phyloP scores from a whole-genome alignment of 2,797 vertebrate species.

The Sebastes paucispinis region DNA sequence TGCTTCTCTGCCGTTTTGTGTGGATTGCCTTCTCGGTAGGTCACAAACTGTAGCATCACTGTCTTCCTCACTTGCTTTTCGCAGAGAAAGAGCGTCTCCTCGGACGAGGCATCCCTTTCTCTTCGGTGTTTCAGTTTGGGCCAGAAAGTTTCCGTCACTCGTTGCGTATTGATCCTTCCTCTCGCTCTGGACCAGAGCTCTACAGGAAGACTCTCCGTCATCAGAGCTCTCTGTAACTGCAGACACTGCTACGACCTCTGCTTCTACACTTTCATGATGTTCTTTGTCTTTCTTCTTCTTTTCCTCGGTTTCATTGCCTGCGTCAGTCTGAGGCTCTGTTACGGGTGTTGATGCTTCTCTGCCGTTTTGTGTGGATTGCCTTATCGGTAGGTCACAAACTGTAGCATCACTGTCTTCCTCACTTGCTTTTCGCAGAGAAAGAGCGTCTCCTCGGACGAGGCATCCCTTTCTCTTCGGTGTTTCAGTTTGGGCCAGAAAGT shows the following conservation, averaged over 20 bases:
- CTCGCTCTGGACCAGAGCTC: neutral
- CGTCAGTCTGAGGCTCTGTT: too few species aligned
- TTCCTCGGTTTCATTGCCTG: too few species aligned
- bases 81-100: neutral
- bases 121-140: neutral
- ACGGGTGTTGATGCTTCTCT: too few species aligned
- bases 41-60: neutral
- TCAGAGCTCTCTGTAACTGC: neutral
- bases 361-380: too few species aligned
- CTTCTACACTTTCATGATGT: neutral
- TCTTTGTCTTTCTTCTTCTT: too few species aligned
- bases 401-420: neutral
- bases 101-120: neutral
- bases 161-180: neutral
- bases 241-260: rapidly evolving
- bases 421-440: neutral
- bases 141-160: rapidly evolving
- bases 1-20: too few species aligned
- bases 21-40: too few species aligned
- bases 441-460: neutral
- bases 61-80: neutral
- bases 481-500: neutral
- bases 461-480: neutral
- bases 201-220: neutral
- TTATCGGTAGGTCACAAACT: neutral